Evolutionary conservation across 2,888 invertebrate species (phyloP).

Genomic region (Ophion costatus): DNA sequence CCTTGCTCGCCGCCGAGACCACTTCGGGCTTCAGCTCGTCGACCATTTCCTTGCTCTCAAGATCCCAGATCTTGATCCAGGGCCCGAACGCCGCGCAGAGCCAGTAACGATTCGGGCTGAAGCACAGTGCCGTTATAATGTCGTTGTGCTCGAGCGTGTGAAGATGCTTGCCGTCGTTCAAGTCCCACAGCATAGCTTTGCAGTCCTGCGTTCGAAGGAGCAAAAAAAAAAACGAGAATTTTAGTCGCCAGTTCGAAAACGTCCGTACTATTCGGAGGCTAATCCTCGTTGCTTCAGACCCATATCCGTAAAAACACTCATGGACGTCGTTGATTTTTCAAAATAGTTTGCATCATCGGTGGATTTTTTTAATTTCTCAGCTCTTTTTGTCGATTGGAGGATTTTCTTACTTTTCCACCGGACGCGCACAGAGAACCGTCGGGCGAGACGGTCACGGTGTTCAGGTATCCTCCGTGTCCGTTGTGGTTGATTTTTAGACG

Average conservation of each 20-base stretch:
- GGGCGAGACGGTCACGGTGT: constrained; percentile 99
- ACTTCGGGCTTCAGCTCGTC: constrained; percentile 99
- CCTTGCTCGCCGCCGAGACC: constrained; percentile 90
- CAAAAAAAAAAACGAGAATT: constrained; percentile 11
- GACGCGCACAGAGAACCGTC: constrained; percentile 99
- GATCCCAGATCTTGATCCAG: constrained; percentile 99
- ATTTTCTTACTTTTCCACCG: constrained; percentile 92
- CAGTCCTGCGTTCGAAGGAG: constrained; percentile 88
- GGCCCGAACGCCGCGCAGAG: constrained; percentile 99
- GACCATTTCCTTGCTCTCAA: constrained; percentile 99
- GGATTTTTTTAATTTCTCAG: not conserved
- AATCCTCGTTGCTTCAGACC: constrained; percentile 69
- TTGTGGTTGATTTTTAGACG: constrained; percentile 99
- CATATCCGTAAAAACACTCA: constrained; percentile 76
- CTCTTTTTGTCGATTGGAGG: not conserved
- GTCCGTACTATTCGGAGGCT: not conserved
- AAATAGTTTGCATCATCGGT: constrained; percentile 59
- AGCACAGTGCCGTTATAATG: constrained; percentile 98
- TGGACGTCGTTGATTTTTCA: constrained; percentile 67
- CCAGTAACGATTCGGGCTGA: constrained; percentile 99
- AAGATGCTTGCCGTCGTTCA: constrained; percentile 99
- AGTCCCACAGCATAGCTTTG: constrained; percentile 99
- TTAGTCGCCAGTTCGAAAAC: not conserved
- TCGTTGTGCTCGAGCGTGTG: constrained; percentile 99
- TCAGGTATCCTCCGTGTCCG: constrained; percentile 98